Base-by-base conservation (phyloP, 2,888 invertebrate genomes). In the Rugalucina vietnamica region DNA sequence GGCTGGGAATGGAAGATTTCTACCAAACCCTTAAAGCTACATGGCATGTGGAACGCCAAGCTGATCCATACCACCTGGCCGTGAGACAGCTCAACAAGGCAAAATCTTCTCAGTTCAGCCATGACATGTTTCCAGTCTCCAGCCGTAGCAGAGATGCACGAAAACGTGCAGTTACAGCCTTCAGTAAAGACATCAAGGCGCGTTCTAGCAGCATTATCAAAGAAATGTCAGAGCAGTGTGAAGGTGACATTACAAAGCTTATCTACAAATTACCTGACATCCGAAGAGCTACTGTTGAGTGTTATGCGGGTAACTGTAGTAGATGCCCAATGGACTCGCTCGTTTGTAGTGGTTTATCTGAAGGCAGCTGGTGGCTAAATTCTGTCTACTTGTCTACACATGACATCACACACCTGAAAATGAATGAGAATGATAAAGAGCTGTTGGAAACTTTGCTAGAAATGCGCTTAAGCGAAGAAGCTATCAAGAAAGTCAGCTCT, bases 251-350 rank as follows among this genome's bases (percentile, higher is more conserved):
- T 10, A 24, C 12, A 24, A 32, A 43, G 29, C 8, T 18, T 21
- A 2, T 79, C 10, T 1, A 10, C 21, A 4, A 21, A 24, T 70
- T 79, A 57, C 57, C 36, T 57, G 24, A 4, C 24, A 1, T 54
- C 2, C 54, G 57, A 60, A n/a, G 34, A 24, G 75, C 75, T 37
- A 75, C 75, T 36, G 37, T 57, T n/a, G 12, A 36, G n/a, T 75
- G 75, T 18, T 75, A 75, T 18, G 32, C 75, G 10, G 60, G 75
- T 21, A 76, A 76, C 14, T 76, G 76, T 65, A 76, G 76, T n/a
- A 39, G 37, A 43, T 76, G 76, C 39, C 76, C n/a, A 65, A 29
- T 27, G 29, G 65, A 76, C 65, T 76, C 76, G 1, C 39, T 76
- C 39, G 39, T 76, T 1, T 60, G 60, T 43, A 43, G 37, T 39